phyloP scores from a whole-genome alignment of 2,113 vertebrate species.

The Fulmarus glacialis region DNA sequence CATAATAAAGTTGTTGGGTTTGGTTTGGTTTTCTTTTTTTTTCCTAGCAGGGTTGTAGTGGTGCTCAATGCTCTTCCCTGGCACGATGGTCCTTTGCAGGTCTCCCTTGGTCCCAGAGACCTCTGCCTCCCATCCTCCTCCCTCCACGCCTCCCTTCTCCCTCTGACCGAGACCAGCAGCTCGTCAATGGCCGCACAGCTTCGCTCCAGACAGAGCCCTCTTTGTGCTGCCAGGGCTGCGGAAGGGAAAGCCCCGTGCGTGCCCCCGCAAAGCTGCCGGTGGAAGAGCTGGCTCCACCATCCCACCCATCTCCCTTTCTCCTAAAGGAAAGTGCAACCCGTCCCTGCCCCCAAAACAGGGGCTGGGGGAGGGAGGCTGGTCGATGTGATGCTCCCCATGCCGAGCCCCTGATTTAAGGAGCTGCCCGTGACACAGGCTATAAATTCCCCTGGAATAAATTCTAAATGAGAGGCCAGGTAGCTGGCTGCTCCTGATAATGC shows the following conservation, averaged over 20 bases:
- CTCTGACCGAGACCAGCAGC: neutral
- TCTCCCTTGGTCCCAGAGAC: neutral
- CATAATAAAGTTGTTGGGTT: neutral
- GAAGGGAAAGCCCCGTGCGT: neutral
- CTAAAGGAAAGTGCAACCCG: fast-evolving
- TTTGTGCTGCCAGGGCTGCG: neutral
- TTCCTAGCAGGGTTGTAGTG: fast-evolving
- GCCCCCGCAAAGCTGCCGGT: neutral
- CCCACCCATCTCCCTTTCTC: neutral
- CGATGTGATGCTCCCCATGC: fast-evolving
- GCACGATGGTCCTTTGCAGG: fast-evolving
- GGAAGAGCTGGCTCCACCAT: fast-evolving
- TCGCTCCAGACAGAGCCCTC: neutral
- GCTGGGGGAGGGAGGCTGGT: fast-evolving
- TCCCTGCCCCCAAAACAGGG: neutral
- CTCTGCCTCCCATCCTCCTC: neutral
- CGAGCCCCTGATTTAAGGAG: neutral
- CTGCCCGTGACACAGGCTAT: neutral
- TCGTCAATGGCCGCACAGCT: neutral
- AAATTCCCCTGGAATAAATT: neutral
- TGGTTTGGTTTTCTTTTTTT: neutral
- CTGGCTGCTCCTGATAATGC: neutral
- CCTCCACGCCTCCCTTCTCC: neutral
- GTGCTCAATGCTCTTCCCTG: fast-evolving
- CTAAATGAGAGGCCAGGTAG: neutral